phyloP scores from a whole-genome alignment of 2,113 vertebrate species.

The Rattus rattus region DNA sequence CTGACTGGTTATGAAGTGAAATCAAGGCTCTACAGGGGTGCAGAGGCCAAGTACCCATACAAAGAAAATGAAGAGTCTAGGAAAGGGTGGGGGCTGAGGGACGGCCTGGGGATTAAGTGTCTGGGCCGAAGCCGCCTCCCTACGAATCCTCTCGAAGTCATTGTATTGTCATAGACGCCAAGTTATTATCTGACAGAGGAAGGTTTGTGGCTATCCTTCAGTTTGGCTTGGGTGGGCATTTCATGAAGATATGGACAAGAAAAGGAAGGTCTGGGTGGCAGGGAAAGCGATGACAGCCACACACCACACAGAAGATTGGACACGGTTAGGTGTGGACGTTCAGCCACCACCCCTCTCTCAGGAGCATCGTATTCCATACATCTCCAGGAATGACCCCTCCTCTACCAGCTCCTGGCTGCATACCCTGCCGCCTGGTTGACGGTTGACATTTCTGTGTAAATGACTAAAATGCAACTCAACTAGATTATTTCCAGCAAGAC shows the following conservation, averaged over 20 bases:
- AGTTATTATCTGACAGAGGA: not conserved
- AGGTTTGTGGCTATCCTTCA: not conserved
- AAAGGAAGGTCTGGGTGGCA: not conserved
- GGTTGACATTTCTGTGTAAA: not conserved
- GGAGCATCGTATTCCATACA: not conserved
- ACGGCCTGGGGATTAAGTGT: not conserved
- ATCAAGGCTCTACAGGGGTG: not conserved
- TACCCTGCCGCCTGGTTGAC: not conserved
- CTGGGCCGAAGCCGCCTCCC: not conserved
- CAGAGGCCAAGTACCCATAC: not conserved
- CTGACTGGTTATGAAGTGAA: not conserved
- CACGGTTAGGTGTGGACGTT: not conserved
- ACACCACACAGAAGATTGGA: not conserved
- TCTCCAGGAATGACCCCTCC: not conserved
- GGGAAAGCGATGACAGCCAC: not conserved
- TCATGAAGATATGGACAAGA: not conserved
- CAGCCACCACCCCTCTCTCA: not conserved
- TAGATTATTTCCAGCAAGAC: not conserved
- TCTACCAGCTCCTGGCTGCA: not conserved
- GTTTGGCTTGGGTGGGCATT: slow-evolving; percentile 2
- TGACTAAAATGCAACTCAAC: not conserved
- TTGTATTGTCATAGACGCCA: not conserved
- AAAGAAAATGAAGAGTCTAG: not conserved
- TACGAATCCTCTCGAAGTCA: not conserved
- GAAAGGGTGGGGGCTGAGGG: not conserved